Conservation (phyloP, 2,888 invertebrate genomes). For the Hipparchia sbordonii region DNA sequence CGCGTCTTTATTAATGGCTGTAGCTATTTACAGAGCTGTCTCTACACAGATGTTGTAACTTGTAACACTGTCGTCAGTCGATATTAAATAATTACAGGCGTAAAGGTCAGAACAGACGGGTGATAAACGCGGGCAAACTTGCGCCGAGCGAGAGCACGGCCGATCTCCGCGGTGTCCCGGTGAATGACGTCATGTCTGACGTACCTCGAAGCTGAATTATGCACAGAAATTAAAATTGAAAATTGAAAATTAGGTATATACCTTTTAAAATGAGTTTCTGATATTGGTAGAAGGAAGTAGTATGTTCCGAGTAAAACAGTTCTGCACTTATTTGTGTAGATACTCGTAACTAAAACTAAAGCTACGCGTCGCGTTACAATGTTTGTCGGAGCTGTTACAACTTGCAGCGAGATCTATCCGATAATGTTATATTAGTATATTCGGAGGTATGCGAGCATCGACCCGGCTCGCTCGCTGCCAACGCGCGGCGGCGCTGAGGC, state of each 20-base stretch:
- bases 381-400: constrained; percentile 1
- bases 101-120: neutral
- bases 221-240: too few relatives aligned
- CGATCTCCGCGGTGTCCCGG: too few relatives aligned
- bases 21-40: neutral
- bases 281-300: neutral
- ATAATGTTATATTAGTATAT: neutral
- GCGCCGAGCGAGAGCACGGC: too few relatives aligned
- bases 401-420: constrained; percentile 22
- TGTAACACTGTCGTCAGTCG: neutral
- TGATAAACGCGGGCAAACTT: too few relatives aligned
- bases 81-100: neutral
- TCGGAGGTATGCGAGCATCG: constrained; percentile 25
- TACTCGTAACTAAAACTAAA: too few relatives aligned
- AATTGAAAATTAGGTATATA: too few relatives aligned
- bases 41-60: neutral
- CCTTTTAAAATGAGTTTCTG: too few relatives aligned
- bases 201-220: too few relatives aligned
- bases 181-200: too few relatives aligned
- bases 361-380: neutral
- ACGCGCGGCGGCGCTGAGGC: constrained; percentile 26
- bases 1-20: neutral
- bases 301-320: too few relatives aligned
- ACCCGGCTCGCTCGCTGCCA: constrained; percentile 9
- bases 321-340: too few relatives aligned